These are phyloP conservation scores for Patagioenas fasciata DNA, from an alignment of 2,113 vertebrate species.

Conservation along the genomic window DNA sequence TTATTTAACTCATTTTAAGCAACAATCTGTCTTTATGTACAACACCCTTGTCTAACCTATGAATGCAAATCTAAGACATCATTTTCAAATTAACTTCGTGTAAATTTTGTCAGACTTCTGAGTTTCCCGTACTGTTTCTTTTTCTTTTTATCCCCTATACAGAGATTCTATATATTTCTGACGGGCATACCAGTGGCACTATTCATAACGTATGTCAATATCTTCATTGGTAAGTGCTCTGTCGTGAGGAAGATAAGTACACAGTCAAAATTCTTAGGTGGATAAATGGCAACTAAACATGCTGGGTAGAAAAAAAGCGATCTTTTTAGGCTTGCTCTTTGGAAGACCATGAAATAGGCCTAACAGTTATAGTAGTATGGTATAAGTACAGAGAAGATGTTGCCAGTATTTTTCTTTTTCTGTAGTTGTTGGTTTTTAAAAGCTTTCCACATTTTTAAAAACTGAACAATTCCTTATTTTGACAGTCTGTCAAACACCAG, in stretches of 20 bases:
- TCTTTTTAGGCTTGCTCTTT: neutral
- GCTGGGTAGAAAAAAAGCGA: neutral
- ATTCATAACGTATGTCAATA: slow-evolving; percentile 81
- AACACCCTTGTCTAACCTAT: neutral
- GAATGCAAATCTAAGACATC: neutral
- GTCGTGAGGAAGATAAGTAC: neutral
- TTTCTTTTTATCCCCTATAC: neutral
- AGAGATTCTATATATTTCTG: slow-evolving; percentile 85
- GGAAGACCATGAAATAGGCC: neutral
- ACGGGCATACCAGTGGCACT: slow-evolving; percentile 84
- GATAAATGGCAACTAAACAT: neutral
- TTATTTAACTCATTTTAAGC: neutral
- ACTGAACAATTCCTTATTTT: neutral
- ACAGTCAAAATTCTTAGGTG: neutral
- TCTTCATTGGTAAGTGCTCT: slow-evolving; percentile 88
- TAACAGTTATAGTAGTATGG: neutral
- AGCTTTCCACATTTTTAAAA: neutral
- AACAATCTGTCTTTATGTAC: neutral
- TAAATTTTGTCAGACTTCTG: neutral
- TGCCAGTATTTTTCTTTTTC: neutral
- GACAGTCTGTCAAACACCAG: neutral
- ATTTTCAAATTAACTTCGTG: neutral
- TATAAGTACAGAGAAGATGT: neutral
- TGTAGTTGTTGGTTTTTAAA: neutral
- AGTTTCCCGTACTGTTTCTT: neutral